Evolutionary conservation across 1,140 invertebrate genomes (phyloP), one percentile per base, ranked within the genome.

Genomic region (Danaus plexippus): DNA sequence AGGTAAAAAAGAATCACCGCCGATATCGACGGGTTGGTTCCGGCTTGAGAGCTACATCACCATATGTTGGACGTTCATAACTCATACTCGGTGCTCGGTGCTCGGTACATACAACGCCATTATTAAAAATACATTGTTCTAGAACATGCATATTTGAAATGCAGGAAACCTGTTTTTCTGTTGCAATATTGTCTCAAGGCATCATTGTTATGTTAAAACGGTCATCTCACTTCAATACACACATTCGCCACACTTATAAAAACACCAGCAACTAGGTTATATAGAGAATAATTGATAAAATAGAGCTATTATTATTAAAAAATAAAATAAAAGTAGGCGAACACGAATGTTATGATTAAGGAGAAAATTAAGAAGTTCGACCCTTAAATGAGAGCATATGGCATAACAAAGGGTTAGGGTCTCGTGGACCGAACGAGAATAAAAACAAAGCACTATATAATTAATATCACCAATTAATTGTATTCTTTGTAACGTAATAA

Each of bases 381-480:
- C 67, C 72, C 69, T 61, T 65, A 68, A 63, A 64, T 56, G 54
- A 60, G 5, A 65, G 59, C 71, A 77, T 75, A 75, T 75, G 75
- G 65, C 63, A 43, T 60, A 64, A 59, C 42, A 62, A 58, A 56
- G 61, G 53, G 22, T 54, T 55, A 42, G 58, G 49, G 54, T 41
- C 18, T 58, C 43, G 49, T 47, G 58, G 59, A 64, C 54, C 54
- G 49, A 61, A 57, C 50, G 48, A 68, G 69, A 77, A 74, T 69
- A 70, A 70, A 70, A 69, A 80, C 71, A 80, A 85, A 77, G 75
- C 71, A 69, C 59, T 54, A 63, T 70, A 83, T 81, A 80, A 79
- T 81, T 77, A 79, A 81, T 82, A 81, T 72, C 68, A 63, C 57
- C 70, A 76, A 82, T 83, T 81, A 80, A 78, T 85, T 75, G 65